Evolutionary conservation across 2,888 invertebrate genomes (phyloP).

Genomic region (Margaritifera margaritifera): DNA sequence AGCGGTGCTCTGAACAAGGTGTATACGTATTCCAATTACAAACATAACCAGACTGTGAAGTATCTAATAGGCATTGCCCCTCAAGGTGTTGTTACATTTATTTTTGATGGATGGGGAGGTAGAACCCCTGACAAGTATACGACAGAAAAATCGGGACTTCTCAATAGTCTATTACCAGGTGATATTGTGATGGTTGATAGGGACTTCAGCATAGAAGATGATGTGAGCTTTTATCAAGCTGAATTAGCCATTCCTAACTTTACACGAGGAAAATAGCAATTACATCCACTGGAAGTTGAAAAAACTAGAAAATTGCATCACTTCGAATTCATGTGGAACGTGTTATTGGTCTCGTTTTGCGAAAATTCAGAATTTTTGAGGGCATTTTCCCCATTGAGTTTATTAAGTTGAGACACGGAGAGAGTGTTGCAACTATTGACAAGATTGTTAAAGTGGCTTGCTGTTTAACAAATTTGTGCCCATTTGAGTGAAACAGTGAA

Average conservation of each 20-base stretch:
- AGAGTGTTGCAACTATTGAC: conserved; percentile 14
- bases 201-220: conserved; percentile 39
- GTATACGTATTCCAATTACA: too few relatives aligned
- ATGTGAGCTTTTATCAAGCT: conserved; percentile 16
- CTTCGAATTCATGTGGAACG: conserved; percentile 37
- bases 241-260: conserved; percentile 34
- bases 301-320: conserved; percentile 27
- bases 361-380: conserved; percentile 23
- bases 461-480: conserved; percentile 18
- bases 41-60: too few relatives aligned
- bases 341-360: conserved; percentile 25
- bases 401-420: conserved; percentile 13
- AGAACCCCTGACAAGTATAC: conserved; percentile 41
- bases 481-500: conserved; percentile 1
- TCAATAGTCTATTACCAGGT: conserved; percentile 28
- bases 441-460: conserved; percentile 22
- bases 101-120: conserved; percentile 51
- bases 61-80: conserved; percentile 43
- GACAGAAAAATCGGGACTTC: conserved; percentile 31
- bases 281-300: conserved; percentile 23
- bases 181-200: conserved; percentile 43
- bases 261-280: conserved; percentile 28
- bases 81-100: conserved; percentile 40
- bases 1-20: conserved; percentile 6
- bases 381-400: conserved; percentile 13